A percentile compares a stretch with the other conserved stretches of the same genome.
phyloP scores from a whole-genome alignment of 1,140 invertebrate genomes.

The Chelonus insularis region DNA sequence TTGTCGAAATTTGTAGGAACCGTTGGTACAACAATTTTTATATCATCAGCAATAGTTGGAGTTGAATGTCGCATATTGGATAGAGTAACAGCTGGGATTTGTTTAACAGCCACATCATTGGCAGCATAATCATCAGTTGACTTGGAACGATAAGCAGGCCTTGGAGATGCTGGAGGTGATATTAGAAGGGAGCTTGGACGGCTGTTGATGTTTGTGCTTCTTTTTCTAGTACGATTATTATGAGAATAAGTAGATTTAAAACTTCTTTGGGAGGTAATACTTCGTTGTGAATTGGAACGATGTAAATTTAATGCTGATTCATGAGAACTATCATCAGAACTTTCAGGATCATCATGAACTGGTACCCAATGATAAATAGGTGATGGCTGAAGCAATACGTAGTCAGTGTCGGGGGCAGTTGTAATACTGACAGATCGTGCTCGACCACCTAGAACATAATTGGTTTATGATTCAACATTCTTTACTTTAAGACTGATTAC shows the following conservation, averaged over 20 bases:
- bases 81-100: neutral
- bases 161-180: conserved; percentile 47
- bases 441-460: conserved; percentile 41
- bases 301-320: conserved; percentile 49
- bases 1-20: conserved; percentile 46
- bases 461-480: conserved; percentile 2
- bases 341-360: conserved; percentile 42
- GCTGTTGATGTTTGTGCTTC: conserved; percentile 9
- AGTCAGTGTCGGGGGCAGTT: conserved; percentile 57
- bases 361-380: conserved; percentile 63
- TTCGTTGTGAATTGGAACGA: conserved; percentile 54
- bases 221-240: conserved; percentile 12
- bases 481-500: conserved; percentile 1
- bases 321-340: conserved; percentile 45
- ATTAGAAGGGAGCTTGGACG: conserved; percentile 43
- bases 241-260: conserved; percentile 38
- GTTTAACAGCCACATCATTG: neutral
- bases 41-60: conserved; percentile 32
- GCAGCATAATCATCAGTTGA: conserved; percentile 44
- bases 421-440: conserved; percentile 35
- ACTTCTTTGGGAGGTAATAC: conserved; percentile 44
- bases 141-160: conserved; percentile 42
- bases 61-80: neutral
- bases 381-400: conserved; percentile 62
- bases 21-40: conserved; percentile 33